phyloP scores from a whole-genome alignment of 2,888 invertebrate genomes.

The Oscheius myriophilus region DNA sequence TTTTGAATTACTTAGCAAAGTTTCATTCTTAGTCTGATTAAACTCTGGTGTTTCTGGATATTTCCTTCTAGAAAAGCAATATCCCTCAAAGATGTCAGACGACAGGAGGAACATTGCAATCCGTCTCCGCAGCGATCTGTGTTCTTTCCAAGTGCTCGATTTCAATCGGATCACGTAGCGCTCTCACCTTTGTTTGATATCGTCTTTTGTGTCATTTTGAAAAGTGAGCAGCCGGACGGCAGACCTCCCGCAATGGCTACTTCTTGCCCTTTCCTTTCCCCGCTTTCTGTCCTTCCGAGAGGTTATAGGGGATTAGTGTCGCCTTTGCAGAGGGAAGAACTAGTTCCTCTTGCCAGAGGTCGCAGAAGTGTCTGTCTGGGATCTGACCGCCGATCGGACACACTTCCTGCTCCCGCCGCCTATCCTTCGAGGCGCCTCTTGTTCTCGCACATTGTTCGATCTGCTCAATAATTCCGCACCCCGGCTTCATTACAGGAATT shows the following conservation, averaged over 20 bases:
- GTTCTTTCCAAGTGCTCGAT: too few relatives aligned
- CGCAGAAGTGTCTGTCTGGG: too few relatives aligned
- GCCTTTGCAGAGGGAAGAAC: too few relatives aligned
- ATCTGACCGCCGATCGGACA: background rate
- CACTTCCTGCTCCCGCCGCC: background rate
- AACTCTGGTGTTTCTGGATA: too few relatives aligned
- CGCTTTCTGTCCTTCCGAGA: background rate
- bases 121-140: too few relatives aligned
- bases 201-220: background rate
- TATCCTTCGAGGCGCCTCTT: background rate
- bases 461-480: constrained; percentile 20
- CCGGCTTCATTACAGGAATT: constrained; percentile 13
- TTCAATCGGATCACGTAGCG: constrained; percentile 8
- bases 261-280: background rate
- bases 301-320: background rate
- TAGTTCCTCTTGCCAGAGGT: too few relatives aligned
- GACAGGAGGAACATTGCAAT: too few relatives aligned
- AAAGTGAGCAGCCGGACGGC: too few relatives aligned
- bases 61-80: too few relatives aligned
- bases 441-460: constrained; percentile 17
- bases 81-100: too few relatives aligned
- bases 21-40: too few relatives aligned
- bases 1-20: too few relatives aligned
- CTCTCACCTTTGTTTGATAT: constrained; percentile 5
- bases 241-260: background rate